Percentiles rank a stretch among this genome's conserved stretches.
Evolutionary conservation across 53 echinoderm and acorn worm genomes (phyloP).

Genomic region (Actinopyga echinites): DNA sequence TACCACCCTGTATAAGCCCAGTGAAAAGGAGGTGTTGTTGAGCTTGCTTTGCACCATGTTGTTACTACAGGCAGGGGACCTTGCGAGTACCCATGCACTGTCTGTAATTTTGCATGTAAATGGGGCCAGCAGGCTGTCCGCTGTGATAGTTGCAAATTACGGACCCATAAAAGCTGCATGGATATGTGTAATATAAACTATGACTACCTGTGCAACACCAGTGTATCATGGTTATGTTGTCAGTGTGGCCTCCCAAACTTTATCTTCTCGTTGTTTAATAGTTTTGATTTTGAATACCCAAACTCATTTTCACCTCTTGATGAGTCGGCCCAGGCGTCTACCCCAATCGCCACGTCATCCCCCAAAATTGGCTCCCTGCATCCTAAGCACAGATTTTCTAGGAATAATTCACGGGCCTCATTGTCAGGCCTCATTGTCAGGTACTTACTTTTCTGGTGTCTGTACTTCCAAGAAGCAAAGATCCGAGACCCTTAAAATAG

Average conservation of each 20-base stretch:
- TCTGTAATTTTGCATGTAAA: constrained; percentile 8
- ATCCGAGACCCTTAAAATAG: neutral
- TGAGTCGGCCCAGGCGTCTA: neutral
- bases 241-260: constrained; percentile 19
- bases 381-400: neutral
- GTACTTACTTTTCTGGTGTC: neutral
- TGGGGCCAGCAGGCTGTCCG: neutral
- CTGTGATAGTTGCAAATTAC: neutral
- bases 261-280: constrained; percentile 15
- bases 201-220: neutral
- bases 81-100: constrained; percentile 21
- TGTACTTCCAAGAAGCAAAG: neutral
- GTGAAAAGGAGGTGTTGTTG: neutral
- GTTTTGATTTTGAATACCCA: neutral
- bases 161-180: constrained; percentile 21
- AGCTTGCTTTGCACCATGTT: neutral
- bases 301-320: neutral
- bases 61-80: neutral
- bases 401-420: too few relatives aligned
- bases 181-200: neutral
- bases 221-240: constrained; percentile 27
- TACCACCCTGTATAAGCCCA: too few relatives aligned
- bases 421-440: neutral
- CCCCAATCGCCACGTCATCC: neutral
- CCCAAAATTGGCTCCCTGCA: neutral